Evolutionary conservation across 2,888 invertebrate species (phyloP).

Genomic region (Pherbina coryleti): DNA sequence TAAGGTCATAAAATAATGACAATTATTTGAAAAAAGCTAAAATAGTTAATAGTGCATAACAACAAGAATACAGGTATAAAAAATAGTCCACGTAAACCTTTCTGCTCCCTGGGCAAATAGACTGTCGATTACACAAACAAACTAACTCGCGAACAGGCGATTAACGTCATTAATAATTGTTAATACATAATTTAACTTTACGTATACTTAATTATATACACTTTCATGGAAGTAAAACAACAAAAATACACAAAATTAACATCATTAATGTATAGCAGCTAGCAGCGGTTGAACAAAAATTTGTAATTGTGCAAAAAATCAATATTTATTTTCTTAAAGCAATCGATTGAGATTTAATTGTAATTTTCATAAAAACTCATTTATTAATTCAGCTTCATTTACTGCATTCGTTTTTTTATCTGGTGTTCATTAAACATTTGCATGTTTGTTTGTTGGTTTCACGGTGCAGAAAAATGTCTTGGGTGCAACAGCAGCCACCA

Average conservation of each 20-base stretch:
- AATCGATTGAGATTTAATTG: too few species aligned
- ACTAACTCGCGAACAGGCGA: background rate
- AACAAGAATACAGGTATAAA: slow-evolving; percentile 20
- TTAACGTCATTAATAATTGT: slow-evolving; percentile 30
- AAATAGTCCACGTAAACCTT: slow-evolving; percentile 64
- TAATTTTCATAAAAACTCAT: too few species aligned
- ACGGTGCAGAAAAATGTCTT: slow-evolving; percentile 48
- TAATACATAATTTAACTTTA: background rate
- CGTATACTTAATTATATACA: too few species aligned
- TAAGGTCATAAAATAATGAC: background rate
- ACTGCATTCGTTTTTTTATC: background rate
- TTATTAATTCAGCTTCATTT: background rate
- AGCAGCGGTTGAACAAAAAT: too few species aligned
- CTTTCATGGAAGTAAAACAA: too few species aligned
- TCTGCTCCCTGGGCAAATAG: slow-evolving; percentile 45
- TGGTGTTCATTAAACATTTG: background rate
- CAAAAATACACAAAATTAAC: too few species aligned
- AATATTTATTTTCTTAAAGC: too few species aligned
- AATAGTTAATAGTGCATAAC: background rate
- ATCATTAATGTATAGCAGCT: too few species aligned
- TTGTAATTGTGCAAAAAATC: too few species aligned
- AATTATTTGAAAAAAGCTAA: background rate
- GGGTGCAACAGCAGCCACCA: slow-evolving; percentile 53
- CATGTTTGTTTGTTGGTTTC: slow-evolving; percentile 1
- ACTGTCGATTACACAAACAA: background rate